These are phyloP conservation scores for Tokudaia tokunoshimensis DNA, from an alignment of 2,797 vertebrate genomes.

Conservation along the genomic window DNA sequence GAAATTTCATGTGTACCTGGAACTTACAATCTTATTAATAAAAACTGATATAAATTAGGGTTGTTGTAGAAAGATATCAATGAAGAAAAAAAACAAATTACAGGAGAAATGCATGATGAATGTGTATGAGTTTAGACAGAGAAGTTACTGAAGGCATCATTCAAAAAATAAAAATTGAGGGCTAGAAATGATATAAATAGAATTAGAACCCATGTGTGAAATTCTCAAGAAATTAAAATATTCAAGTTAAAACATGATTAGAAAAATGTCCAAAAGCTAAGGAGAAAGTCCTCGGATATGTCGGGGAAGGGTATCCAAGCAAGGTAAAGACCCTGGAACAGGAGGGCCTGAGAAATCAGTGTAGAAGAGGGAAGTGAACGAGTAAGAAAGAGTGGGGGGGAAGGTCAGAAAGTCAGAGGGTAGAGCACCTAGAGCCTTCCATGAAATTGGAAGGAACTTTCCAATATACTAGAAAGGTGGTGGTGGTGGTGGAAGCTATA, in stretches of 20 bases:
- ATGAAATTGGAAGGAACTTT: neutral
- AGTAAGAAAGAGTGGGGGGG: neutral
- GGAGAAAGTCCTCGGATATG: neutral
- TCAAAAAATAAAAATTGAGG: neutral
- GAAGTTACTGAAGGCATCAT: neutral
- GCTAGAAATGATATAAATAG: neutral
- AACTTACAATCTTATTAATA: conserved; percentile 21
- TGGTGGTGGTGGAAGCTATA: neutral
- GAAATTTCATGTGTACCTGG: neutral
- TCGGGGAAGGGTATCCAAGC: neutral
- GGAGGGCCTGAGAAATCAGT: neutral
- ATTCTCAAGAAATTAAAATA: neutral
- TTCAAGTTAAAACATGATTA: neutral
- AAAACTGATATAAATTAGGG: neutral
- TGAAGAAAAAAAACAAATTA: neutral
- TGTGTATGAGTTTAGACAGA: neutral
- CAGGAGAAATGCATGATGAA: neutral
- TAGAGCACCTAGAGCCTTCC: neutral
- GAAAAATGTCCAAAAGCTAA: neutral
- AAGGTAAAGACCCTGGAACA: neutral
- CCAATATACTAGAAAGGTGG: neutral
- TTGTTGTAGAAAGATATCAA: neutral
- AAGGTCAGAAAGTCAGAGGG: neutral
- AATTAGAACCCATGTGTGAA: neutral
- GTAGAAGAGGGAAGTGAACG: neutral